Evolutionary conservation across 2,113 vertebrate species (phyloP).

Genomic region (Equus quagga): DNA sequence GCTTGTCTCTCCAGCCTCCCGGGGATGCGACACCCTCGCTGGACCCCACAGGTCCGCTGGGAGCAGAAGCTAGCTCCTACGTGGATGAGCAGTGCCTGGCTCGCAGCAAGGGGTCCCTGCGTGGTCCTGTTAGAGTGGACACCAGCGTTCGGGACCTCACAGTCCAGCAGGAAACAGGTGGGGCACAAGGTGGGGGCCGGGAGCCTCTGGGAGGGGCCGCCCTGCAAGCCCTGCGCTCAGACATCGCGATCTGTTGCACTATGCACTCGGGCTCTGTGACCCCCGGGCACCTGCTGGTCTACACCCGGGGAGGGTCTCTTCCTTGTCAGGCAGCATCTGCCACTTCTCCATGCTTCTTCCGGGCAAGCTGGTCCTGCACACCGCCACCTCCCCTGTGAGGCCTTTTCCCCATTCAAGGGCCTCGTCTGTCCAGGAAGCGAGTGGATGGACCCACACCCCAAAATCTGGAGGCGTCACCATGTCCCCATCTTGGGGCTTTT

Average conservation of each 20-base stretch:
- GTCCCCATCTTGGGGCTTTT: not conserved
- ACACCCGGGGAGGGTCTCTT: rapidly evolving
- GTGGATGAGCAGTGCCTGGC: rapidly evolving
- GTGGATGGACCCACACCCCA: rapidly evolving
- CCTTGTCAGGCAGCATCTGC: rapidly evolving
- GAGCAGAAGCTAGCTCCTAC: not conserved
- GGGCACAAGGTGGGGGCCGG: rapidly evolving
- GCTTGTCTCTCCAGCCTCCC: not conserved
- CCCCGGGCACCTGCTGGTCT: not conserved
- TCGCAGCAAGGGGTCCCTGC: rapidly evolving
- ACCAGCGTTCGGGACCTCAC: rapidly evolving
- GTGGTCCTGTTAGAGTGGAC: too few relatives aligned
- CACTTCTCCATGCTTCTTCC: rapidly evolving
- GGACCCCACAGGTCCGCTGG: not conserved
- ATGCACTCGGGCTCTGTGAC: not conserved
- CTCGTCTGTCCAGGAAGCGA: not conserved
- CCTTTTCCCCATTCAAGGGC: not conserved
- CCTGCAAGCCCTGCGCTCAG: not conserved
- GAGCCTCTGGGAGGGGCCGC: not conserved
- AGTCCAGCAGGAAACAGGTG: not conserved
- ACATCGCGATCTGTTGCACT: rapidly evolving
- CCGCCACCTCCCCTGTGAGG: not conserved
- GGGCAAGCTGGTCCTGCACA: not conserved
- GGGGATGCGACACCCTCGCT: too few relatives aligned
- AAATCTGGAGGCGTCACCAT: not conserved